Evolutionary conservation across 1,140 invertebrate species (phyloP).

Genomic region (Ladona fulva): DNA sequence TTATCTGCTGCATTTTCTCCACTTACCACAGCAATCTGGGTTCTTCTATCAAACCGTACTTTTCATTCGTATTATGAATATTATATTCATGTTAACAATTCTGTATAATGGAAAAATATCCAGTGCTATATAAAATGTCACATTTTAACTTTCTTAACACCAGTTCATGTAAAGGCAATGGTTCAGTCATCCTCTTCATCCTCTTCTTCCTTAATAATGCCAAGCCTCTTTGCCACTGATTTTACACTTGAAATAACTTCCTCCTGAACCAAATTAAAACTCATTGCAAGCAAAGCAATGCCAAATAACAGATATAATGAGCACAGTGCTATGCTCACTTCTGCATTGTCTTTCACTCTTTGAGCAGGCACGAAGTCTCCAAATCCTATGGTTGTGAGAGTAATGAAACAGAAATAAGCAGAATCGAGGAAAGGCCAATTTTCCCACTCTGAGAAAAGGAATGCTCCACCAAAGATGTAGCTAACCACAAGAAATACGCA

Average conservation of each 20-base stretch:
- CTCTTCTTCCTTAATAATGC: conserved; percentile 76
- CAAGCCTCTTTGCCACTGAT: conserved; percentile 66
- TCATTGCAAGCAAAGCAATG: conserved; percentile 95
- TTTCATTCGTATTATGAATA: no score
- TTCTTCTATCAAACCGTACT: no score
- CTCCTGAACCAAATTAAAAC: conserved; percentile 93
- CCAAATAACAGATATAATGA: conserved; percentile 91
- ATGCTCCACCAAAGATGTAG: conserved; percentile 81
- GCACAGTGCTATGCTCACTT: conserved; percentile 79
- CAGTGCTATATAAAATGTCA: no score
- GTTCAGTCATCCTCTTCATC: conserved; percentile 40
- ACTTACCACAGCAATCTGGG: no score
- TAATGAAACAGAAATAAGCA: conserved; percentile 94
- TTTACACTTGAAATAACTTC: conserved; percentile 83
- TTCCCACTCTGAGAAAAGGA: conserved; percentile 78
- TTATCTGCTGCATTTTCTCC: no score
- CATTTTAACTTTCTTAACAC: no score
- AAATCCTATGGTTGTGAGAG: conserved; percentile 89
- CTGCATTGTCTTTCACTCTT: conserved; percentile 53
- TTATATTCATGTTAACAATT: no score
- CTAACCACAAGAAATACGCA: conserved; percentile 80
- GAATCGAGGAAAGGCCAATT: conserved; percentile 80
- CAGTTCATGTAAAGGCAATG: no score
- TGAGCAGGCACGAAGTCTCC: conserved; percentile 89
- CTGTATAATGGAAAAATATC: no score